Percentiles rank a stretch among this genome's conserved stretches.
Conservation (phyloP, 2,797 vertebrate species). For the Caiman crocodilus region DNA sequence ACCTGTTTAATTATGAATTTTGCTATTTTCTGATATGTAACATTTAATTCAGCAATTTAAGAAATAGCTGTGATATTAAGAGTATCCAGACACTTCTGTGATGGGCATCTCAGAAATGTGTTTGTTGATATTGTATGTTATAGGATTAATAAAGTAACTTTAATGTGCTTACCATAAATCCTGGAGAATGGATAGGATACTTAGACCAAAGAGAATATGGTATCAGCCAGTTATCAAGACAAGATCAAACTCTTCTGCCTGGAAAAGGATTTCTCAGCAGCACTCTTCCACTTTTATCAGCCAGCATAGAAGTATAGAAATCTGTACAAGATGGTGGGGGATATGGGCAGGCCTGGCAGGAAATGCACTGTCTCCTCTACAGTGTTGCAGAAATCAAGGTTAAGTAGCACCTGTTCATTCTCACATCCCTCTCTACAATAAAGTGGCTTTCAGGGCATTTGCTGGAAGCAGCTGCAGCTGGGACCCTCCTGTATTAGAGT, state of each 20-base stretch:
- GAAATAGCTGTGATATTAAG: background rate
- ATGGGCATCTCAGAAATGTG: background rate
- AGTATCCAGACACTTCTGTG: background rate
- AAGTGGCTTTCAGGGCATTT: background rate
- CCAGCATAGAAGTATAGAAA: background rate
- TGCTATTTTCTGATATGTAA: no score
- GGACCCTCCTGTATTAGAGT: background rate
- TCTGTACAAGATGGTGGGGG: background rate
- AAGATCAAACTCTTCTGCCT: background rate
- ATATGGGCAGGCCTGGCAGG: background rate
- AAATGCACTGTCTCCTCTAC: background rate
- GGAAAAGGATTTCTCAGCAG: background rate
- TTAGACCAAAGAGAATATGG: background rate
- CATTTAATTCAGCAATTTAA: accelerated
- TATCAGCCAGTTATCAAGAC: background rate
- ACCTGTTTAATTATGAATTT: no score
- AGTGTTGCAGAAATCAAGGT: background rate
- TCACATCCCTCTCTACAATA: background rate
- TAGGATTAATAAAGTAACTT: background rate
- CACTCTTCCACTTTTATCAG: background rate
- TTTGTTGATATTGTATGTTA: background rate
- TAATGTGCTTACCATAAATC: background rate
- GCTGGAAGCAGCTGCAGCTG: background rate
- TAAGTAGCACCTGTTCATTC: background rate
- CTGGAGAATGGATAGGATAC: background rate